A percentile compares a stretch with the other conserved stretches of the same genome.
Conservation (phyloP, 2,888 invertebrate genomes). For the Acanthacorydalis orientalis region DNA sequence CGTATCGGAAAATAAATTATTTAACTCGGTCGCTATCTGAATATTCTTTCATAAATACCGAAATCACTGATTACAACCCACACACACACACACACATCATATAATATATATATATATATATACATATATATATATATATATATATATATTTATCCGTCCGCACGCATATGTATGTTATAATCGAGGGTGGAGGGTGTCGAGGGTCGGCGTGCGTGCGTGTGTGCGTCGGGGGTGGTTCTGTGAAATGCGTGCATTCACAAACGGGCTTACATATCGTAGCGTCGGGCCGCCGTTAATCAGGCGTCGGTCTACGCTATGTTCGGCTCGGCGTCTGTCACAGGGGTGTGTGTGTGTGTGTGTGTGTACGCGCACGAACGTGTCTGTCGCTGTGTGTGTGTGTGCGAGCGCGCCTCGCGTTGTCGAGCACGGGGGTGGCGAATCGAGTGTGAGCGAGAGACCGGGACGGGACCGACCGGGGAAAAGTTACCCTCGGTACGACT, state of each 20-base stretch:
- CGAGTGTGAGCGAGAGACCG: neutral
- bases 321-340: neutral
- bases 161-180: constrained; percentile 3
- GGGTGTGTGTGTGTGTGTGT: neutral
- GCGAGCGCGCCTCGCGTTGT: neutral
- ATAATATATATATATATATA: too few species aligned
- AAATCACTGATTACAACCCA: too few species aligned
- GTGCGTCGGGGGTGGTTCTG: neutral
- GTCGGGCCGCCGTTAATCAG: neutral
- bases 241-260: constrained; percentile 1
- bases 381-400: neutral
- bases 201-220: constrained; percentile 7
- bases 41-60: too few species aligned
- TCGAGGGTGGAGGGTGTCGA: too few species aligned
- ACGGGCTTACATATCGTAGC: too few species aligned
- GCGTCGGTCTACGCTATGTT: neutral
- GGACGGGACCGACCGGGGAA: neutral
- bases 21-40: too few species aligned
- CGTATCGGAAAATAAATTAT: too few species aligned
- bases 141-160: too few species aligned
- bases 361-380: neutral
- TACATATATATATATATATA: too few species aligned
- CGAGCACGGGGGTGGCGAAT: neutral
- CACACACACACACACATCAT: too few species aligned
- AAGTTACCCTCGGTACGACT: too few species aligned